Evolutionary conservation across 2,797 vertebrate species (phyloP).

Genomic region (Acestrorhynchus altus): DNA sequence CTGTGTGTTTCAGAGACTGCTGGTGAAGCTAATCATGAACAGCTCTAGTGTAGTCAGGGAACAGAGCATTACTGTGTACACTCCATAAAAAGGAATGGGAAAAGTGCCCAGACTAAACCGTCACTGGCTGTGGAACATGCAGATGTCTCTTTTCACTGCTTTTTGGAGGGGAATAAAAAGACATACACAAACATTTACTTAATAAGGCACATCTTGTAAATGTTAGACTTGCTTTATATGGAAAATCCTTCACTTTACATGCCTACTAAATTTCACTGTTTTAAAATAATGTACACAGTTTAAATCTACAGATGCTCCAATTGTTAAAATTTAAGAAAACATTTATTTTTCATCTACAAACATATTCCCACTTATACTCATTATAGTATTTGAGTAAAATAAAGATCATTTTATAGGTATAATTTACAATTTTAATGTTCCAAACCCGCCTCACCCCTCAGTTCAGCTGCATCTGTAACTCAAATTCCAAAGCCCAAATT

Average conservation of each 20-base stretch:
- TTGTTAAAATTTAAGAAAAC: too few species aligned
- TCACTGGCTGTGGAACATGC: constrained; percentile 21
- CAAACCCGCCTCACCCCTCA: too few species aligned
- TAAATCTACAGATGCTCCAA: too few species aligned
- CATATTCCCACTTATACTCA: too few species aligned
- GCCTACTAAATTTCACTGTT: background rate
- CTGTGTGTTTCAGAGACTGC: constrained; percentile 25
- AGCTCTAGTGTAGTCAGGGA: constrained; percentile 53
- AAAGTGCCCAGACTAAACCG: background rate
- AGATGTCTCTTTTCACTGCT: constrained; percentile 22
- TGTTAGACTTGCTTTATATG: background rate
- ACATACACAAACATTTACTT: background rate
- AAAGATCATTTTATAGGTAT: too few species aligned
- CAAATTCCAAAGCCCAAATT: too few species aligned
- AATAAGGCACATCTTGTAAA: background rate
- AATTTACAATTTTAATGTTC: too few species aligned
- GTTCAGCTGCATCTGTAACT: too few species aligned
- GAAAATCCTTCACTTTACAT: background rate
- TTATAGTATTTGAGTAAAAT: too few species aligned
- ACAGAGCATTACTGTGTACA: constrained; percentile 53
- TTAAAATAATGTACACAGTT: too few species aligned
- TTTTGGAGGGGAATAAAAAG: background rate
- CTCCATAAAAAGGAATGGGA: constrained; percentile 25
- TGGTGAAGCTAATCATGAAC: constrained; percentile 47
- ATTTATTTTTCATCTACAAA: too few species aligned